A percentile compares a stretch with the other conserved stretches of the same genome.
These are phyloP conservation scores for Numenius arquata DNA, from an alignment of 2,113 vertebrate genomes.

Conservation along the genomic window DNA sequence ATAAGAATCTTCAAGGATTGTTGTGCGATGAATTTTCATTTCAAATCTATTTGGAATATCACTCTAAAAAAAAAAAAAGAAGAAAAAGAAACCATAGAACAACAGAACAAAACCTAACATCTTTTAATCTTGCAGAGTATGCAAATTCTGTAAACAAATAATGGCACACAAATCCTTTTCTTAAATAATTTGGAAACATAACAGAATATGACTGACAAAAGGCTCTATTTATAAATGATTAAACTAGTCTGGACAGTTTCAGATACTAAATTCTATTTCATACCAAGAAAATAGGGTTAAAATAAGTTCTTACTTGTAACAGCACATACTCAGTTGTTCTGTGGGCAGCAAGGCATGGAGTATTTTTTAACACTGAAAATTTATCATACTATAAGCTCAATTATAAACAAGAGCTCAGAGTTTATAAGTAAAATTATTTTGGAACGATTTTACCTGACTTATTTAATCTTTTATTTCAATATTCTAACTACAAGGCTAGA, in stretches of 20 bases:
- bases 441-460: neutral
- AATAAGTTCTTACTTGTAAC: neutral
- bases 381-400: neutral
- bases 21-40: slow-evolving; percentile 89
- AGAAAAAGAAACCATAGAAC: neutral
- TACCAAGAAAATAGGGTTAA: neutral
- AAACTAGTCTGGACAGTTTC: neutral
- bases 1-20: slow-evolving; percentile 94
- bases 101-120: neutral
- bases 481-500: neutral
- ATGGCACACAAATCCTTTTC: neutral
- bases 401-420: neutral
- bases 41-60: slow-evolving; percentile 98
- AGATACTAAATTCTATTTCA: neutral
- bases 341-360: neutral
- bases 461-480: neutral
- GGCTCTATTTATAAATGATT: neutral
- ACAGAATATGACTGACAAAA: neutral
- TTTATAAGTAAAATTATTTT: neutral
- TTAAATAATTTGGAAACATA: neutral
- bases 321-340: neutral
- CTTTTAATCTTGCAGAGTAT: neutral
- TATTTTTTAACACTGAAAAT: neutral
- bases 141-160: neutral
- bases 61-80: slow-evolving; percentile 68